These are phyloP conservation scores for Spilosoma lubricipeda DNA, from an alignment of 2,888 invertebrate species.

Conservation along the genomic window DNA sequence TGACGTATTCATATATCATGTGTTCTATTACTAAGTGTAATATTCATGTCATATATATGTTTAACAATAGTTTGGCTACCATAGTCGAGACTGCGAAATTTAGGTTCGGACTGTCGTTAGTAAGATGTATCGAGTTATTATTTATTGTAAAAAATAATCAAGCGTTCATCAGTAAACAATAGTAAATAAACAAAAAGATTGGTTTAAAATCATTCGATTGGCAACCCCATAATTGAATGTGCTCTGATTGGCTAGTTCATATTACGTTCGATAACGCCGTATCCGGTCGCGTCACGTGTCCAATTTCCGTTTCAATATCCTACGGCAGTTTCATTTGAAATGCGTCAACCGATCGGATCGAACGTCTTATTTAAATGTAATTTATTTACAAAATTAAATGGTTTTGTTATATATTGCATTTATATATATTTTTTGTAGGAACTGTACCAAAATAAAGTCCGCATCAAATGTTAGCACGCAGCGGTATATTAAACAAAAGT, in stretches of 20 bases:
- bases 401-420: background rate
- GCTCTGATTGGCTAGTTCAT: conserved; percentile 78
- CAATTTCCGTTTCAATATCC: conserved; percentile 83
- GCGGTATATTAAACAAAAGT: background rate
- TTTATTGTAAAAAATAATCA: background rate
- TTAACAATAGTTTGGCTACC: no score
- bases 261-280: conserved; percentile 75
- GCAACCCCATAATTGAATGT: conserved; percentile 74
- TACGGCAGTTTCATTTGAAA: conserved; percentile 62
- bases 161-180: background rate
- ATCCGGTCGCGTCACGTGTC: conserved; percentile 77
- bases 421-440: background rate
- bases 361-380: conserved; percentile 43
- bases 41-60: no score
- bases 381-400: conserved; percentile 29
- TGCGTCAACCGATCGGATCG: conserved; percentile 34
- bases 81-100: no score
- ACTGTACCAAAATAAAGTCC: background rate
- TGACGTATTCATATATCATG: no score
- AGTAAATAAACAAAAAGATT: background rate
- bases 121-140: no score
- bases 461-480: background rate
- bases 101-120: no score
- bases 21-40: no score
- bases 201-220: conserved; percentile 1